A percentile compares a stretch with the other conserved stretches of the same genome.
phyloP scores from a whole-genome alignment of 37 sponge, comb jelly and placozoan genomes.

The Tethya wilhelma region DNA sequence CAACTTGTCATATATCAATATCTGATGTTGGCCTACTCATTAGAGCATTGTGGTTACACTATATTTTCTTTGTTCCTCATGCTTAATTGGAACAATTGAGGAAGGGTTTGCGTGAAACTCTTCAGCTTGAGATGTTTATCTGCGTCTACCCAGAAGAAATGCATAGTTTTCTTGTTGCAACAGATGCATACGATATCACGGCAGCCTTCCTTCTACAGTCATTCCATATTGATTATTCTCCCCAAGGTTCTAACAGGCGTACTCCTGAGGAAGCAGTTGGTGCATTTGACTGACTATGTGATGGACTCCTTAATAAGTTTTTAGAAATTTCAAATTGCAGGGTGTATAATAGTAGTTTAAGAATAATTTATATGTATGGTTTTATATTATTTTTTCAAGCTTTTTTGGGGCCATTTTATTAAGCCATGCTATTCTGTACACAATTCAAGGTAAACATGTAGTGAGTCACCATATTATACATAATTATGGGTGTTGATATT shows the following conservation, averaged over 20 bases:
- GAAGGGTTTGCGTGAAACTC: constrained; percentile 9
- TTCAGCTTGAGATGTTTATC: neutral
- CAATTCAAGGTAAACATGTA: too few relatives aligned
- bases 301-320: too few relatives aligned
- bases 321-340: too few relatives aligned
- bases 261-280: constrained; percentile 12
- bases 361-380: too few relatives aligned
- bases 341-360: too few relatives aligned
- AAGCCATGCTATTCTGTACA: too few relatives aligned
- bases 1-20: neutral
- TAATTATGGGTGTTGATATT: too few relatives aligned
- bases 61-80: constrained; percentile 6
- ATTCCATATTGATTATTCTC: neutral
- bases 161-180: neutral
- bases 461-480: too few relatives aligned
- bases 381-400: too few relatives aligned
- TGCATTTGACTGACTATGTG: too few relatives aligned
- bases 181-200: neutral
- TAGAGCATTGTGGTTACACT: constrained; percentile 3
- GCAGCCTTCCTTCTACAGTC: neutral
- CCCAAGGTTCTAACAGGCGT: constrained; percentile 1
- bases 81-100: constrained; percentile 1
- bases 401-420: too few relatives aligned
- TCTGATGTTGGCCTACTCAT: neutral
- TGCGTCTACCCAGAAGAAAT: neutral